Percentiles rank a stretch among this genome's conserved stretches.
Conservation (phyloP, 2,888 invertebrate species). For the Drosophila antonietae region DNA sequence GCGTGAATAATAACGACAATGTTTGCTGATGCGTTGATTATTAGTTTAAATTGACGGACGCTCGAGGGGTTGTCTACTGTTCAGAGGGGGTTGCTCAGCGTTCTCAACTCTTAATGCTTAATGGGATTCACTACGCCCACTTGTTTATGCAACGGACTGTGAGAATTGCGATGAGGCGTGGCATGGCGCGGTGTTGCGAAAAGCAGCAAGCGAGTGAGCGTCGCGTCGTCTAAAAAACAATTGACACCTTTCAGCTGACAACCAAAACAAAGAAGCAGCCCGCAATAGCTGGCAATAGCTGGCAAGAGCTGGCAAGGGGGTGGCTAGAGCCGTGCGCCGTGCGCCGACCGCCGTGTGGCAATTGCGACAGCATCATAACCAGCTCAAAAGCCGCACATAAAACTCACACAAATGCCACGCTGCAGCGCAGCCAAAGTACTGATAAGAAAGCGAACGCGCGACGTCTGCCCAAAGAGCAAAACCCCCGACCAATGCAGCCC, state of each 20-base stretch:
- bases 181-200: not conserved
- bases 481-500: slow-evolving; percentile 13
- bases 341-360: slow-evolving; percentile 27
- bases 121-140: slow-evolving; percentile 83
- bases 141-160: slow-evolving; percentile 82
- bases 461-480: slow-evolving; percentile 53
- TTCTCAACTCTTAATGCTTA: slow-evolving; percentile 36
- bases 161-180: slow-evolving; percentile 49
- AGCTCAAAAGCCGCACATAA: slow-evolving; percentile 77
- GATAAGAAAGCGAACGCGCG: slow-evolving; percentile 67
- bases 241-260: slow-evolving; percentile 66
- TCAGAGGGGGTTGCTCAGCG: slow-evolving; percentile 21
- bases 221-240: slow-evolving; percentile 54
- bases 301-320: not conserved
- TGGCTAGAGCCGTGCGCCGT: slow-evolving; percentile 1
- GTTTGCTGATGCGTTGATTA: slow-evolving; percentile 83
- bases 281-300: slow-evolving; percentile 12
- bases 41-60: slow-evolving; percentile 81
- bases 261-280: slow-evolving; percentile 64
- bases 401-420: slow-evolving; percentile 77
- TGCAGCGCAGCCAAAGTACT: slow-evolving; percentile 74
- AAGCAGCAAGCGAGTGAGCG: slow-evolving; percentile 8
- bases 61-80: slow-evolving; percentile 48
- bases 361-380: slow-evolving; percentile 74
- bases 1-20: slow-evolving; percentile 79